phyloP scores from a whole-genome alignment of 2,888 invertebrate genomes.

The Balanococcus diminutus region DNA sequence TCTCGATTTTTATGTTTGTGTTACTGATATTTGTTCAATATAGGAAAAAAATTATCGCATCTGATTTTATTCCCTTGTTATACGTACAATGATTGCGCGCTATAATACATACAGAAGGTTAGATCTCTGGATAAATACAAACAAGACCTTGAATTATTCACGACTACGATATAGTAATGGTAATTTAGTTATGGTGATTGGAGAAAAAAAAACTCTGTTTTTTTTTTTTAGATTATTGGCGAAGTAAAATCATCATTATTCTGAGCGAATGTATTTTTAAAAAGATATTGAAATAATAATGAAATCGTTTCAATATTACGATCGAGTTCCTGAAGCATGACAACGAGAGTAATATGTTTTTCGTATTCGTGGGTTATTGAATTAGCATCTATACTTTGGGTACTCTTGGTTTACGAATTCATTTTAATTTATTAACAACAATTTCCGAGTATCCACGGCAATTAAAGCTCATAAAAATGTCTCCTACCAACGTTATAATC shows the following conservation, averaged over 20 bases:
- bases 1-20: conserved; percentile 33
- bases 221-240: background rate
- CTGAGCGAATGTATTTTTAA: too few species aligned
- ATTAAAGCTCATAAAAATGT: background rate
- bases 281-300: too few species aligned
- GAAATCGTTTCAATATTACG: background rate
- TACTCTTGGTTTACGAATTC: background rate
- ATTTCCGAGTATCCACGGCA: background rate
- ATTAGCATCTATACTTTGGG: too few species aligned
- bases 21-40: conserved; percentile 29
- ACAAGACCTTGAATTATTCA: conserved; percentile 36
- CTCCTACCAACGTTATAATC: background rate
- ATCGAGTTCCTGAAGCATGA: background rate
- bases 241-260: background rate
- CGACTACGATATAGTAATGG: background rate
- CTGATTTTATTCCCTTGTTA: background rate
- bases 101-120: background rate
- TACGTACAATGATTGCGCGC: background rate
- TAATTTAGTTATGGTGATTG: background rate
- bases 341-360: background rate
- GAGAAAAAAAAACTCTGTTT: background rate
- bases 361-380: background rate
- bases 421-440: background rate
- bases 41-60: background rate
- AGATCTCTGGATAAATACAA: background rate